Evolutionary conservation across 2,797 vertebrate genomes (phyloP).

Genomic region (Nasua narica): DNA sequence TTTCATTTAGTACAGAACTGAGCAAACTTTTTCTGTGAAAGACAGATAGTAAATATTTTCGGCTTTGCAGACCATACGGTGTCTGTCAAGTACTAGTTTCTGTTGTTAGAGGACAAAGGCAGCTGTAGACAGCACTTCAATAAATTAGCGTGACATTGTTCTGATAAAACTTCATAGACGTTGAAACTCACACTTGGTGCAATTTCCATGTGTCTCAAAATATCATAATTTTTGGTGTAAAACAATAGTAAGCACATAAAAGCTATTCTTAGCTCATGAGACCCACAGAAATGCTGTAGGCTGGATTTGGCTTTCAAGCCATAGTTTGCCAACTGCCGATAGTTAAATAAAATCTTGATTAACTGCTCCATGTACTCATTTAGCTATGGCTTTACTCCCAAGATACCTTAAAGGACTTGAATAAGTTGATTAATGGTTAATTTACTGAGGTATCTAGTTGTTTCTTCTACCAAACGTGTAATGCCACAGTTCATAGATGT

Average conservation of each 20-base stretch:
- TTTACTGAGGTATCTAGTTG: not conserved
- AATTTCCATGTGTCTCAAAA: not conserved
- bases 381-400: not conserved
- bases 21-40: not conserved
- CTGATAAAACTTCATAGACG: not conserved
- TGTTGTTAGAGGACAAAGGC: not conserved
- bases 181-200: not conserved
- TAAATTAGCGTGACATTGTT: not conserved
- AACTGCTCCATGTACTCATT: not conserved
- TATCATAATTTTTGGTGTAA: not conserved
- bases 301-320: not conserved
- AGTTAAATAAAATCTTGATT: not conserved
- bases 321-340: not conserved
- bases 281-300: not conserved
- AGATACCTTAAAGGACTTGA: not conserved
- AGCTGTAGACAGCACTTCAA: not conserved
- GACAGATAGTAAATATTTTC: not conserved
- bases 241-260: not conserved
- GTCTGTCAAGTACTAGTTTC: not conserved
- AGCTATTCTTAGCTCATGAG: not conserved
- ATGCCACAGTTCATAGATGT: not conserved
- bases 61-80: rapidly evolving
- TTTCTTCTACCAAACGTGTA: not conserved
- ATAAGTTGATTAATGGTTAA: not conserved
- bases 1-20: not conserved